A percentile compares a stretch with the other conserved stretches of the same genome.
phyloP scores from a whole-genome alignment of 1,140 invertebrate species.

The Melitaea cinxia region DNA sequence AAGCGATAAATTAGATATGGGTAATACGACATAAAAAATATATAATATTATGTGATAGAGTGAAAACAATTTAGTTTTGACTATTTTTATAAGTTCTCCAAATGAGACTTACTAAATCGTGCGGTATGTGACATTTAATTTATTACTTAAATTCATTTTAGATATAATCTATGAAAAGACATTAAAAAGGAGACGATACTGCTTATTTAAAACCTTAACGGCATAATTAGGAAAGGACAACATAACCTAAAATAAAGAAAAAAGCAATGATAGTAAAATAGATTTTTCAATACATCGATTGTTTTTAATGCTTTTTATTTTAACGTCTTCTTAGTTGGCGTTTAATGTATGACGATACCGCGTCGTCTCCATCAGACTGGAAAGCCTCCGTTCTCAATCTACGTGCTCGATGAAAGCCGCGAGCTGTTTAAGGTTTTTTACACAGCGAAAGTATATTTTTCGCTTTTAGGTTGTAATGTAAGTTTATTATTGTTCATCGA shows the following conservation, averaged over 20 bases:
- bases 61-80: too few species aligned
- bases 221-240: slow-evolving; percentile 32
- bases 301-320: slow-evolving; percentile 2
- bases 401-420: slow-evolving; percentile 27
- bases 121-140: too few species aligned
- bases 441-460: slow-evolving; percentile 21
- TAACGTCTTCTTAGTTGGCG: background rate
- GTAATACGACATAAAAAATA: too few species aligned
- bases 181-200: slow-evolving; percentile 27
- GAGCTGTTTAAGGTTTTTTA: slow-evolving; percentile 17
- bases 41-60: too few species aligned
- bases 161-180: slow-evolving; percentile 15
- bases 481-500: background rate
- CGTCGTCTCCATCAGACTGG: slow-evolving; percentile 22
- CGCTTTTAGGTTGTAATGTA: slow-evolving; percentile 7
- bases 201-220: slow-evolving; percentile 31
- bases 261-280: slow-evolving; percentile 1
- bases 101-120: too few species aligned
- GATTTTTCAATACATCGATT: slow-evolving; percentile 27
- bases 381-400: slow-evolving; percentile 13
- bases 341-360: slow-evolving; percentile 28
- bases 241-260: slow-evolving; percentile 9
- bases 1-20: too few species aligned
- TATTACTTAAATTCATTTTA: slow-evolving; percentile 15
- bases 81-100: too few species aligned